phyloP scores from a whole-genome alignment of 2,113 vertebrate species.

The Cryptotis parvus region DNA sequence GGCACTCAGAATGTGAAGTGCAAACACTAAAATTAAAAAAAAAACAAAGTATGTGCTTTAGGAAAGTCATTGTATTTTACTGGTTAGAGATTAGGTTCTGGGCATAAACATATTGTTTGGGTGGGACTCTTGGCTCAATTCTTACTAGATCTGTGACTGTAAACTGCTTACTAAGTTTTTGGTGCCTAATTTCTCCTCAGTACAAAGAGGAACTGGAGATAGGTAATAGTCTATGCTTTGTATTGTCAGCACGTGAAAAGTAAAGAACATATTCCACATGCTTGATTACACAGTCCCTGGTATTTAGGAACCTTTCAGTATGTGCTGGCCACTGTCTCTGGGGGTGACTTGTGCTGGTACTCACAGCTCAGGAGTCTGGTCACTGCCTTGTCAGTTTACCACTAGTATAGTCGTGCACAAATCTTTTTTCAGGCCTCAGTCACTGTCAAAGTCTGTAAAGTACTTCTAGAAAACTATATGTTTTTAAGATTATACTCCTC shows the following conservation, averaged over 20 bases:
- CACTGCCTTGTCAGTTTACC: not conserved
- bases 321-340: not conserved
- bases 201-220: not conserved
- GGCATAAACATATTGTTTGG: not conserved
- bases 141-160: not conserved
- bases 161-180: not conserved
- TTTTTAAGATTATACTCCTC: constrained; percentile 40
- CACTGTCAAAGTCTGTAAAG: not conserved
- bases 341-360: too few relatives aligned
- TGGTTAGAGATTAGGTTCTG: not conserved
- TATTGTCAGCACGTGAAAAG: not conserved
- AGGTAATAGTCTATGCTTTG: not conserved
- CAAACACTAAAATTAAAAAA: not conserved
- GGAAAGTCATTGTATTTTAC: not conserved
- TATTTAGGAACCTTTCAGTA: not conserved
- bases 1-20: constrained; percentile 64
- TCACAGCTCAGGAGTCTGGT: not conserved
- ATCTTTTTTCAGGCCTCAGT: not conserved
- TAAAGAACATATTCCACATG: not conserved
- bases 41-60: not conserved
- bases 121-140: not conserved
- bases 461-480: constrained; percentile 33
- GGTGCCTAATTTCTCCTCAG: not conserved
- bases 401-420: not conserved
- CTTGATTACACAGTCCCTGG: not conserved